Percentiles rank a stretch among this genome's conserved stretches.
Evolutionary conservation across 2,797 vertebrate genomes (phyloP).

Genomic region (Prunella strophiata): DNA sequence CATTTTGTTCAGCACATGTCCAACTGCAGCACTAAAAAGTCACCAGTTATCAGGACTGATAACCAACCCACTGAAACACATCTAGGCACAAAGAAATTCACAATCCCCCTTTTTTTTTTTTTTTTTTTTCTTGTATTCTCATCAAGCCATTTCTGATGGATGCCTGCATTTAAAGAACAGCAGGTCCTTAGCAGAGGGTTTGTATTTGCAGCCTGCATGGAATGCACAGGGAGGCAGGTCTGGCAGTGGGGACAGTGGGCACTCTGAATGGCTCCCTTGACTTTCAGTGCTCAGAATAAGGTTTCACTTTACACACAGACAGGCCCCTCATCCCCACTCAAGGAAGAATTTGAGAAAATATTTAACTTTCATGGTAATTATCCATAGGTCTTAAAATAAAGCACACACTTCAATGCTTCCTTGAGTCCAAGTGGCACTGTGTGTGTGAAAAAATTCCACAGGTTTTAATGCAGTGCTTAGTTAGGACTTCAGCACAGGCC

Average conservation of each 20-base stretch:
- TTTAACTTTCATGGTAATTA: constrained; percentile 47
- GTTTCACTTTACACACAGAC: not conserved
- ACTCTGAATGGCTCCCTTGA: not conserved
- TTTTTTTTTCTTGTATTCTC: not conserved
- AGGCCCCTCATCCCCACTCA: not conserved
- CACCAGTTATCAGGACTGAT: not conserved
- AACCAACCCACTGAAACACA: not conserved
- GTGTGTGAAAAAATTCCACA: not conserved
- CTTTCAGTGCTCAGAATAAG: not conserved
- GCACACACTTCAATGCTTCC: not conserved
- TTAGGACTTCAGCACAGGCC: not conserved
- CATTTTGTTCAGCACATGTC: not conserved
- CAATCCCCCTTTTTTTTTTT: not conserved
- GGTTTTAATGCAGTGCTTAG: not conserved
- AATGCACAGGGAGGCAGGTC: not conserved
- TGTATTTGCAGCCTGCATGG: not conserved
- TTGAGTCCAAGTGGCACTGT: not conserved
- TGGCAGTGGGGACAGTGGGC: not conserved
- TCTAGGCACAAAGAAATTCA: not conserved
- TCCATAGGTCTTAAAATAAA: not conserved
- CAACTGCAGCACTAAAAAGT: not conserved
- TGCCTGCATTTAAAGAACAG: not conserved
- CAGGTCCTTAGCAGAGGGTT: not conserved
- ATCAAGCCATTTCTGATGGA: not conserved
- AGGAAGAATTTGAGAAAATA: constrained; percentile 24